A percentile compares a stretch with the other conserved stretches of the same genome.
These are phyloP conservation scores for Cistogaster globosa DNA, from an alignment of 2,888 invertebrate species.

Conservation along the genomic window DNA sequence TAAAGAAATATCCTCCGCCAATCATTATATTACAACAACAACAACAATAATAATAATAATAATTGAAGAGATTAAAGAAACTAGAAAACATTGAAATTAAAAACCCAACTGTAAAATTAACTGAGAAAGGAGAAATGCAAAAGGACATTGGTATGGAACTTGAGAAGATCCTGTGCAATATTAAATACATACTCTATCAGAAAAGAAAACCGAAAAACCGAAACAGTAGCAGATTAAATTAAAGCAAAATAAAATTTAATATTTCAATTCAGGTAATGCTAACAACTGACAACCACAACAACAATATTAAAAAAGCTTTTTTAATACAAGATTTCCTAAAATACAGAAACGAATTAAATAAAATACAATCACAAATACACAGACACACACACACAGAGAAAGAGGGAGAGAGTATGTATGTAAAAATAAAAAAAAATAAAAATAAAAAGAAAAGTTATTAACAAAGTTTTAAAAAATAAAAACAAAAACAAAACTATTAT, in stretches of 20 bases:
- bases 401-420: slow-evolving; percentile 51
- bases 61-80: slow-evolving; percentile 14
- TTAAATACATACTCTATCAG: slow-evolving; percentile 39
- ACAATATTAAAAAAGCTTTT: slow-evolving; percentile 59
- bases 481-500: slow-evolving; percentile 70
- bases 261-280: slow-evolving; percentile 42
- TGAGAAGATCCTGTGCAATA: slow-evolving; percentile 53
- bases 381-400: background rate
- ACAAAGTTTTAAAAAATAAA: slow-evolving; percentile 67
- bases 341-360: slow-evolving; percentile 62
- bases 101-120: slow-evolving; percentile 45
- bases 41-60: too few relatives aligned
- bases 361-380: background rate
- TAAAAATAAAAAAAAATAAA: slow-evolving; percentile 71
- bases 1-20: slow-evolving; percentile 63
- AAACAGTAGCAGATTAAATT: background rate
- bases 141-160: slow-evolving; percentile 46
- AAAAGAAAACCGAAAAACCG: background rate
- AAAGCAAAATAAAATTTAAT: slow-evolving; percentile 7
- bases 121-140: slow-evolving; percentile 37
- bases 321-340: slow-evolving; percentile 55
- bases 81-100: slow-evolving; percentile 45
- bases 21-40: slow-evolving; percentile 39
- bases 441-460: slow-evolving; percentile 63
- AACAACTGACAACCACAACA: slow-evolving; percentile 52